phyloP scores from a whole-genome alignment of 2,888 invertebrate genomes.

The Tolmerus cingulatus region DNA sequence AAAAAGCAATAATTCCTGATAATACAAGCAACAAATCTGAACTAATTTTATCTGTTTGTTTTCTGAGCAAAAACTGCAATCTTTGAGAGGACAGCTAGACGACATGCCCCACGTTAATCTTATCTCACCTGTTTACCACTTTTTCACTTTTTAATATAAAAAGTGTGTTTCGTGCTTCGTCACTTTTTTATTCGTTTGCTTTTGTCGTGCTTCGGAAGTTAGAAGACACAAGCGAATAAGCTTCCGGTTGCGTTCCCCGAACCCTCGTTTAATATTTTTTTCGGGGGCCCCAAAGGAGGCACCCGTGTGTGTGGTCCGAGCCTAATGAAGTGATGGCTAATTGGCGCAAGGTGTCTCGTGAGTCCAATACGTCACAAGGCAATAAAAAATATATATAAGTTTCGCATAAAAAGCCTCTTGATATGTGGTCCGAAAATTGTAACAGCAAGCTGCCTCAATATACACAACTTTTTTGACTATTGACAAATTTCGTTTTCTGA shows the following conservation, averaged over 20 bases:
- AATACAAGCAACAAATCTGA: not conserved
- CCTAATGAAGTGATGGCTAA: constrained; percentile 21
- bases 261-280: not conserved
- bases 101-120: not conserved
- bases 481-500: not conserved
- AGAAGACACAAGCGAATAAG: not conserved
- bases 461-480: not conserved
- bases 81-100: not conserved
- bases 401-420: not conserved
- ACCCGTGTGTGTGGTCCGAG: not conserved
- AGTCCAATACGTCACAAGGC: not conserved
- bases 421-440: constrained; percentile 21
- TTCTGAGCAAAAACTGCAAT: not conserved
- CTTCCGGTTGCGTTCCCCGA: constrained; percentile 6
- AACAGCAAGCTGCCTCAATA: not conserved
- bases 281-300: not conserved
- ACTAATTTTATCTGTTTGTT: not conserved
- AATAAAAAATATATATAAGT: not conserved
- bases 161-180: not conserved
- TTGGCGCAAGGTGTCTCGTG: constrained; percentile 34
- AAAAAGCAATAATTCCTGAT: not conserved
- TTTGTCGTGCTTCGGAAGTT: constrained; percentile 9
- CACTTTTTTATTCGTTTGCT: not conserved
- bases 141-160: not conserved
- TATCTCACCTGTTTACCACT: not conserved